These are phyloP conservation scores for Cybosia mesomella DNA, from an alignment of 2,888 invertebrate genomes.

Conservation along the genomic window DNA sequence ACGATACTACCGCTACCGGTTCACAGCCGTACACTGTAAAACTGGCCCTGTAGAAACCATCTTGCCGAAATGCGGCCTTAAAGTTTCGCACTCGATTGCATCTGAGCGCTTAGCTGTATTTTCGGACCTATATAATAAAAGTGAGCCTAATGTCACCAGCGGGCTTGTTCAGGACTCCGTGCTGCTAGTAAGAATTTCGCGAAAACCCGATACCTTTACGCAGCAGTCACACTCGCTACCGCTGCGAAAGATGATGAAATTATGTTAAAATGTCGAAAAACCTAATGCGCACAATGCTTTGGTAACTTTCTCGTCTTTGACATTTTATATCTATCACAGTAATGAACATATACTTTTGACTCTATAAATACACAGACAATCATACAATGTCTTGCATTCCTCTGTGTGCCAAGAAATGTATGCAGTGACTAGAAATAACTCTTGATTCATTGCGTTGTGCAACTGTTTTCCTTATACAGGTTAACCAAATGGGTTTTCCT, in stretches of 20 bases:
- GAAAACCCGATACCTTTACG: too few relatives aligned
- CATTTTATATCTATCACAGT: constrained; percentile 12
- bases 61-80: not conserved
- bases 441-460: constrained; percentile 47
- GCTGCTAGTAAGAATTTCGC: not conserved
- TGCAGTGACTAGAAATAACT: constrained; percentile 42
- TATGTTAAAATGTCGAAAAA: not conserved
- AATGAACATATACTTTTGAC: constrained; percentile 13
- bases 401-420: constrained; percentile 56
- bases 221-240: not conserved
- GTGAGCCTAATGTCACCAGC: not conserved
- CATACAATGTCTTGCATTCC: constrained; percentile 52
- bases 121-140: not conserved
- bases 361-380: constrained; percentile 50
- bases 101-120: too few relatives aligned
- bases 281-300: not conserved
- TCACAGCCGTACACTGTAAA: not conserved
- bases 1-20: not conserved
- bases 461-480: constrained; percentile 40
- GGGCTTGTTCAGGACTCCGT: not conserved
- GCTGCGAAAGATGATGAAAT: not conserved
- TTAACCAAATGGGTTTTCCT: constrained; percentile 10
- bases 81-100: not conserved
- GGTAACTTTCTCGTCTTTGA: constrained; percentile 8
- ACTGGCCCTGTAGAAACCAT: not conserved